phyloP scores from a whole-genome alignment of 2,113 vertebrate species.

The Cyanoderma ruficeps region DNA sequence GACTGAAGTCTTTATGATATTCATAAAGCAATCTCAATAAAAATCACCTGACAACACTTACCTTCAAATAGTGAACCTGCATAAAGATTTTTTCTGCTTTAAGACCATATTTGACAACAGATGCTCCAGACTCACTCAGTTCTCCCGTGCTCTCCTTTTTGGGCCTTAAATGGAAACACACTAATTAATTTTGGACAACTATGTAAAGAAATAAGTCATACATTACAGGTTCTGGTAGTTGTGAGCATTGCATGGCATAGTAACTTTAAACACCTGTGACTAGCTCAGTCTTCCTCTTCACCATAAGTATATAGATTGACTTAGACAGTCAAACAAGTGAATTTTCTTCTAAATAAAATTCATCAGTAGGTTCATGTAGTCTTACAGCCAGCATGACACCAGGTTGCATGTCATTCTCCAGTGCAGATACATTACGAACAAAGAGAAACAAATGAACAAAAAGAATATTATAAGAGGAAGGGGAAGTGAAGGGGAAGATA shows the following conservation, averaged over 20 bases:
- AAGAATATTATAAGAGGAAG: neutral
- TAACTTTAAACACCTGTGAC: neutral
- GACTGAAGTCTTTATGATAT: neutral
- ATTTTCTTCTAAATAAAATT: neutral
- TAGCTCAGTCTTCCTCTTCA: neutral
- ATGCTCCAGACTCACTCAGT: constrained; percentile 86
- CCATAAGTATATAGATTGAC: neutral
- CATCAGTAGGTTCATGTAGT: neutral
- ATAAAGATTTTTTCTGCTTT: constrained; percentile 93
- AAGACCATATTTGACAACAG: constrained; percentile 88
- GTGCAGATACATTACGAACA: neutral
- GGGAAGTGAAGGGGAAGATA: neutral
- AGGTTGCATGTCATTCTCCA: neutral
- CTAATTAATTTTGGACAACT: neutral
- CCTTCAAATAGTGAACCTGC: constrained; percentile 98
- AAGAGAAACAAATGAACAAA: neutral
- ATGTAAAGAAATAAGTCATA: neutral
- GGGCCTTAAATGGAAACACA: constrained; percentile 77
- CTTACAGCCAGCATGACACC: neutral
- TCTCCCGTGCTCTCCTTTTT: constrained; percentile 89
- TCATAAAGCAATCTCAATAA: neutral
- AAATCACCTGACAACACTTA: constrained; percentile 47
- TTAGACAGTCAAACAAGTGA: neutral
- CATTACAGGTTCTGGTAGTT: neutral
- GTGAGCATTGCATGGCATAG: neutral